Evolutionary conservation across 2,888 invertebrate species (phyloP).

Genomic region (Drosophila peninsularis): DNA sequence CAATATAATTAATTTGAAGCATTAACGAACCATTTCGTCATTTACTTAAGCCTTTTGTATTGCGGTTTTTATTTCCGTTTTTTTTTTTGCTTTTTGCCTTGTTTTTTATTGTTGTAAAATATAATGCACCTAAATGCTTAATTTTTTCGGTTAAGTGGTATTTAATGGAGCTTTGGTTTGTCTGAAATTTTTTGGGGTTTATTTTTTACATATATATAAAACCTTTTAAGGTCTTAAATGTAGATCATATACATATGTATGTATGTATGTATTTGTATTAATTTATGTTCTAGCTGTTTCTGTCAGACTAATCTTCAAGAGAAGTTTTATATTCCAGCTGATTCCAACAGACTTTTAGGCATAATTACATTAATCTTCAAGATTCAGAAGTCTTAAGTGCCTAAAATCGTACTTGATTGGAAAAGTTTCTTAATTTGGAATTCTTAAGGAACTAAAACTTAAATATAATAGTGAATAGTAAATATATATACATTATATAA

Average conservation of each 20-base stretch:
- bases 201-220: not conserved
- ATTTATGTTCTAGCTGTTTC: not conserved
- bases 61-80: slow-evolving; percentile 35
- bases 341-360: not conserved
- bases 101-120: slow-evolving; percentile 14
- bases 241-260: not conserved
- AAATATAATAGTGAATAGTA: too few relatives aligned
- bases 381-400: not conserved
- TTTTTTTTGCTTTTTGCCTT: slow-evolving; percentile 1
- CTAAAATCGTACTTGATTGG: not conserved
- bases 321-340: not conserved
- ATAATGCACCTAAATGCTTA: slow-evolving; percentile 16
- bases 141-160: not conserved
- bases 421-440: too few relatives aligned
- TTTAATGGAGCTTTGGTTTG: slow-evolving; percentile 5
- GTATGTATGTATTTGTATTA: not conserved
- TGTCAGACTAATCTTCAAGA: not conserved
- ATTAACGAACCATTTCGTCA: slow-evolving; percentile 74
- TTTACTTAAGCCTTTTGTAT: slow-evolving; percentile 51
- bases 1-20: slow-evolving; percentile 68
- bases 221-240: not conserved
- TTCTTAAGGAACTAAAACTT: too few relatives aligned
- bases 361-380: not conserved
- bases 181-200: not conserved
- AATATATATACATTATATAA: too few relatives aligned